Percentiles rank a stretch among this genome's conserved stretches.
These are phyloP conservation scores for Tinea semifulvella DNA, from an alignment of 2,888 invertebrate genomes.

Conservation along the genomic window DNA sequence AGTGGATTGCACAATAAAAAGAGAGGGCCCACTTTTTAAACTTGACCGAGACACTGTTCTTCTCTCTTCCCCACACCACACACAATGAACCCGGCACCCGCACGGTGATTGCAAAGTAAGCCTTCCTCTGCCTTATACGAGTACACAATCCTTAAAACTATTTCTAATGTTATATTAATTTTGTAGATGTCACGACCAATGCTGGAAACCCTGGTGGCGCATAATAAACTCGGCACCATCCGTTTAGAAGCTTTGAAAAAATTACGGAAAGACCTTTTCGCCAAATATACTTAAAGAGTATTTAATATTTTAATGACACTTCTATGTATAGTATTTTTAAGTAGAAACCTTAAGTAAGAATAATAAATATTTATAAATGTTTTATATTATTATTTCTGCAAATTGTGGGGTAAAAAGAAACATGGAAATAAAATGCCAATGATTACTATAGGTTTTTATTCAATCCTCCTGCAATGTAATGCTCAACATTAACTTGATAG, in stretches of 20 bases:
- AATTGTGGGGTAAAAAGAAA: no score
- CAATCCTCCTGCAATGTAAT: slow-evolving; percentile 29
- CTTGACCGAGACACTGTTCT: no score
- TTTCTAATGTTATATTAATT: slow-evolving; percentile 4
- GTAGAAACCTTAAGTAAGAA: neutral
- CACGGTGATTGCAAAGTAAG: no score
- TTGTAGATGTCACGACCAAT: slow-evolving; percentile 60
- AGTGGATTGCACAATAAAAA: no score
- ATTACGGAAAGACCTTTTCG: slow-evolving; percentile 56
- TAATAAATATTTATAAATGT: no score
- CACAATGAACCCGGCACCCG: no score
- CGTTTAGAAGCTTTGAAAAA: slow-evolving; percentile 52
- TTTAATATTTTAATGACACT: neutral
- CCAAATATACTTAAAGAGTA: slow-evolving; percentile 23
- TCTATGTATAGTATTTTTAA: neutral
- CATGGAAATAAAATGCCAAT: slow-evolving; percentile 4
- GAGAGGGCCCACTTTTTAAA: no score
- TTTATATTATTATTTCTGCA: no score
- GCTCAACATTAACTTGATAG: slow-evolving; percentile 42
- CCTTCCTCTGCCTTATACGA: no score
- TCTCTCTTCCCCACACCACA: no score
- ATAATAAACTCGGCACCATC: slow-evolving; percentile 46
- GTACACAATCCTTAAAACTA: no score
- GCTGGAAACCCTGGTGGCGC: slow-evolving; percentile 55
- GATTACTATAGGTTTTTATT: neutral